Percentiles rank a stretch among this genome's conserved stretches.
phyloP scores from a whole-genome alignment of 2,888 invertebrate genomes.

The Spisula subtruncata region DNA sequence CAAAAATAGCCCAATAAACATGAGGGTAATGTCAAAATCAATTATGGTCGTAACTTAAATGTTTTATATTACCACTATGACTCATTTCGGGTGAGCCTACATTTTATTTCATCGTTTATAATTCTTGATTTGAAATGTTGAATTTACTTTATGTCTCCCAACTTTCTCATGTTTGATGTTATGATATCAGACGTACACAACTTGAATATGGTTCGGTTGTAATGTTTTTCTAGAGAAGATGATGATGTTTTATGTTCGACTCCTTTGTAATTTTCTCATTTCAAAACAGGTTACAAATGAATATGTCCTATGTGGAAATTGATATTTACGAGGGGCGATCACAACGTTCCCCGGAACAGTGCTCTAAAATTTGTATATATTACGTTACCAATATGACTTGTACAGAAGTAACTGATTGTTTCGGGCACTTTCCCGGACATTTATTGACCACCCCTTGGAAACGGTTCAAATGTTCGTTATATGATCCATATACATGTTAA shows the following conservation, averaged over 20 bases:
- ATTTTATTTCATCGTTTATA: background rate
- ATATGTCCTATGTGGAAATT: no score
- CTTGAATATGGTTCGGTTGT: background rate
- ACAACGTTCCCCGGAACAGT: no score
- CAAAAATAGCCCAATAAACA: no score
- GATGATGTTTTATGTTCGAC: constrained; percentile 1
- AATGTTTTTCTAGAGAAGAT: background rate
- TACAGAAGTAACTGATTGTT: no score
- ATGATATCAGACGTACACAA: constrained; percentile 1
- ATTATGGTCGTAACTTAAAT: background rate
- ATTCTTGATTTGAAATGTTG: background rate
- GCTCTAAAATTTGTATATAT: no score
- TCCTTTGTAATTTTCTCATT: background rate
- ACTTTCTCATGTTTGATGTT: background rate
- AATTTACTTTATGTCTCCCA: background rate
- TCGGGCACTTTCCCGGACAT: no score
- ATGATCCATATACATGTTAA: no score
- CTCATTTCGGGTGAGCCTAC: background rate
- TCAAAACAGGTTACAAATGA: background rate
- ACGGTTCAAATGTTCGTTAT: no score
- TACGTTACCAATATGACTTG: no score
- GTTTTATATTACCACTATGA: background rate
- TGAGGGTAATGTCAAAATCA: no score
- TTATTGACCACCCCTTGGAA: no score
- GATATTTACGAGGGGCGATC: no score